phyloP scores from a whole-genome alignment of 2,113 vertebrate species.

The Potamarius usumacintae region DNA sequence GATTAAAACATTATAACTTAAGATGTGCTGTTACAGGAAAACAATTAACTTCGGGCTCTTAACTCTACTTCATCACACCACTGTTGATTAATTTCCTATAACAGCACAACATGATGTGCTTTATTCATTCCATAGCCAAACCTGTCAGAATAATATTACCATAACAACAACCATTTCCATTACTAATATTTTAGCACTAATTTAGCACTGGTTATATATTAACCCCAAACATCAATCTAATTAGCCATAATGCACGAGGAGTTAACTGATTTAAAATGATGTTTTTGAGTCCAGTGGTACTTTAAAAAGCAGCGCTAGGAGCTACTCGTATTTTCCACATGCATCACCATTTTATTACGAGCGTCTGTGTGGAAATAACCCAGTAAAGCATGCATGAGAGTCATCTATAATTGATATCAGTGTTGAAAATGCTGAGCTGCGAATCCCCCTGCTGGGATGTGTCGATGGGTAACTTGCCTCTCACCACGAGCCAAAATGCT shows the following conservation, averaged over 20 bases:
- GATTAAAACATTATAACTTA: background rate
- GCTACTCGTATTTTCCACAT: constrained; percentile 10
- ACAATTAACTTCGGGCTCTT: background rate
- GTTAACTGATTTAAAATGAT: background rate
- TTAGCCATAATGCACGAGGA: background rate
- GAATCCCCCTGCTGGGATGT: constrained; percentile 41
- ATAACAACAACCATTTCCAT: background rate
- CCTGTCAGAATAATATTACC: background rate
- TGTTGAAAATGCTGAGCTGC: constrained; percentile 41
- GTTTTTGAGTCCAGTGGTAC: background rate
- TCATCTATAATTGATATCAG: constrained; percentile 52
- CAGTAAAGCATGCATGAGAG: constrained; percentile 24
- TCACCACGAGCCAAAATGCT: constrained; percentile 44
- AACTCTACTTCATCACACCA: background rate
- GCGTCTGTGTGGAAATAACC: constrained; percentile 33
- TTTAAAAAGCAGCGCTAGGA: background rate
- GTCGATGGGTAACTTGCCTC: constrained; percentile 41
- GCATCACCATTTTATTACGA: constrained; percentile 1
- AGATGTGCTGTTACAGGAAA: background rate
- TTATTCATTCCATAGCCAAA: background rate
- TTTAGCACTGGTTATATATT: background rate
- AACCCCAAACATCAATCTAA: background rate
- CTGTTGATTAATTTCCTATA: background rate
- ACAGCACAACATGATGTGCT: background rate
- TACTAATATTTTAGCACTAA: background rate